phyloP scores from a whole-genome alignment of 2,113 vertebrate species.

The Pungitius pungitius region DNA sequence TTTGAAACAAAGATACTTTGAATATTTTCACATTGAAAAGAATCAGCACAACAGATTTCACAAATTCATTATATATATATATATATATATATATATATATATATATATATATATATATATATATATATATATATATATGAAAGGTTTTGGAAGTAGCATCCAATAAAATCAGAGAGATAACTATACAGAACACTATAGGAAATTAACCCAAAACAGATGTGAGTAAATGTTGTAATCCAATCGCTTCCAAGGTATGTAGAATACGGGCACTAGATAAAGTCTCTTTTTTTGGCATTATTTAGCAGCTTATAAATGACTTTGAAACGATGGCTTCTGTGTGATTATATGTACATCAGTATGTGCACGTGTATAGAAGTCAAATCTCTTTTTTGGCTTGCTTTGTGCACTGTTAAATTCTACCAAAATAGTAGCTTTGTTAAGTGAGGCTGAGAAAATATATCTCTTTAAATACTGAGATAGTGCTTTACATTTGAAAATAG shows the following conservation, averaged over 20 bases:
- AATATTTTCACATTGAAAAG: conserved; percentile 63
- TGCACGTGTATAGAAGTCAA: conserved; percentile 61
- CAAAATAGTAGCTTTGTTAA: conserved; percentile 78
- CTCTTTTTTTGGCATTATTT: conserved; percentile 82
- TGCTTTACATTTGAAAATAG: conserved; percentile 75
- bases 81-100: conserved; percentile 21
- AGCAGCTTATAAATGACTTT: conserved; percentile 82
- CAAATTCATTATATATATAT: too few relatives aligned
- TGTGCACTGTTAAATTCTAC: conserved; percentile 74
- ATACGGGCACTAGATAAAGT: conserved; percentile 65
- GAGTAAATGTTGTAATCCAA: conserved; percentile 51
- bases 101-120: too few relatives aligned
- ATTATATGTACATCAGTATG: conserved; percentile 70
- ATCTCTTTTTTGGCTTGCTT: conserved; percentile 69
- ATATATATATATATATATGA: conserved; percentile 36
- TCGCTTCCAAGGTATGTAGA: conserved; percentile 47
- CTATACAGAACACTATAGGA: conserved; percentile 56
- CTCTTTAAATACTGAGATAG: conserved; percentile 75
- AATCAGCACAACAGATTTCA: conserved; percentile 57
- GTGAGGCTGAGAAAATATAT: conserved; percentile 79
- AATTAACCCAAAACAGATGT: conserved; percentile 56
- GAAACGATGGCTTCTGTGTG: conserved; percentile 80
- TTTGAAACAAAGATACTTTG: conserved; percentile 57
- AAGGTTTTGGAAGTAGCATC: conserved; percentile 47
- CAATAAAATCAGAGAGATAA: conserved; percentile 58